A percentile compares a stretch with the other conserved stretches of the same genome.
phyloP scores from a whole-genome alignment of 2,113 vertebrate species.

The Gallinago undulata region DNA sequence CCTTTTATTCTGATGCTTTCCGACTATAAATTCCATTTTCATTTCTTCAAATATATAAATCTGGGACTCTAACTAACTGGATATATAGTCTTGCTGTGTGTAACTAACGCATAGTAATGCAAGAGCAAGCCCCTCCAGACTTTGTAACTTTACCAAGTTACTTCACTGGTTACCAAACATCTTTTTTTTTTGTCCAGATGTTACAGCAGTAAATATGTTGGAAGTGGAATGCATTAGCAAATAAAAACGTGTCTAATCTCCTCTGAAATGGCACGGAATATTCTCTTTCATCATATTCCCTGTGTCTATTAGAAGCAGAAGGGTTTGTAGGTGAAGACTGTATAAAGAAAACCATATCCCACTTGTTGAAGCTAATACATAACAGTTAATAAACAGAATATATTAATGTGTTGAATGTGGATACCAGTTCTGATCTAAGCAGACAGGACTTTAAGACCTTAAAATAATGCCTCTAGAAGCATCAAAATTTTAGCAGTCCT shows the following conservation, averaged over 20 bases:
- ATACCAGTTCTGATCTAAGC: neutral
- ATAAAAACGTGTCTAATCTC: neutral
- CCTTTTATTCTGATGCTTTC: conserved; percentile 37
- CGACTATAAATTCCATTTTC: conserved; percentile 36
- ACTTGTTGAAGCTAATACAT: neutral
- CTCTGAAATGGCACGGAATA: neutral
- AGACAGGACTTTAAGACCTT: neutral
- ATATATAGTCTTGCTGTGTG: neutral
- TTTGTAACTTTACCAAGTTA: neutral
- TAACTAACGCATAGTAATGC: neutral
- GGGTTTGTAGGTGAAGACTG: neutral
- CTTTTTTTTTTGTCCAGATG: neutral
- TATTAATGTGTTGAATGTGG: neutral
- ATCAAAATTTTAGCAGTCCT: neutral
- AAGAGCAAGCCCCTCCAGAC: conserved; percentile 5
- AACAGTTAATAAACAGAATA: neutral
- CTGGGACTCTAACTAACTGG: neutral
- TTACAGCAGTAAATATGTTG: neutral
- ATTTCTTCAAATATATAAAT: conserved; percentile 50
- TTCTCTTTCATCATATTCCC: neutral
- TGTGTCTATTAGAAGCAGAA: neutral
- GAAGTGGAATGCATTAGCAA: neutral
- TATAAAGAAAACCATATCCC: neutral
- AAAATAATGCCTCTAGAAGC: neutral
- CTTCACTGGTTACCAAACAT: conserved; percentile 34